Base-by-base conservation (phyloP, 2,113 vertebrate species). In the Vulpes lagopus region DNA sequence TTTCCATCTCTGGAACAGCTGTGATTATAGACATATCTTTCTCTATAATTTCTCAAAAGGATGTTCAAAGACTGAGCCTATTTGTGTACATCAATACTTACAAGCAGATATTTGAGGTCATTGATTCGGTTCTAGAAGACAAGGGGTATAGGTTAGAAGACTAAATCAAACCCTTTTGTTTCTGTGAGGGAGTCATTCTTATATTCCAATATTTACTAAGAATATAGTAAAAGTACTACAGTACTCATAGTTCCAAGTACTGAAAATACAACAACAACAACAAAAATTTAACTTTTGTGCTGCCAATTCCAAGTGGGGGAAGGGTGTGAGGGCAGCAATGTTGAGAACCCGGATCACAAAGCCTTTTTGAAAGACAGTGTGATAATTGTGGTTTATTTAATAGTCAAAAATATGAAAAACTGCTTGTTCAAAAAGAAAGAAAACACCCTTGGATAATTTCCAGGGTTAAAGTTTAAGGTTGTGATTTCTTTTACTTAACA, bases 401-500 rank as follows among this genome's bases (percentile, higher is more conserved):
- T 91, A 94, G 73, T 71, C 12, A 95, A 86, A 93, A 94, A 86
- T 86, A 90, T 22, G 8, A 82, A 62, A 11, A 57, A 86, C 35
- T 87, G 23, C 59, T 95, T 91, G 10, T 96, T 87, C 69, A 67
- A 90, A 81, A 86, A 81, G 20, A 84, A 85, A 65, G 7, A 71
- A 96, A 93, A 27, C 6, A 65, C 49, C 22, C 25, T 89, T 89
- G 86, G 73, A 85, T n/a, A 95, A 73, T 79, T 94, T 55, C 20
- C 0, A 73, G 20, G 19, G 35, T 35, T 35, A 2, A 35, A 67
- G 30, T 73, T 86, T 83, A 60, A 53, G 15, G 19, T 25, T 81
- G 27, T 30, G 12, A 1, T 17, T 60, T 35, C 59, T 71, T 92
- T 91, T 55, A 80, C 5, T 94, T 86, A 73, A 85, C 7, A 71